A percentile compares a stretch with the other conserved stretches of the same genome.
Evolutionary conservation across 2,797 vertebrate species (phyloP).

Genomic region (Zalophus californianus): DNA sequence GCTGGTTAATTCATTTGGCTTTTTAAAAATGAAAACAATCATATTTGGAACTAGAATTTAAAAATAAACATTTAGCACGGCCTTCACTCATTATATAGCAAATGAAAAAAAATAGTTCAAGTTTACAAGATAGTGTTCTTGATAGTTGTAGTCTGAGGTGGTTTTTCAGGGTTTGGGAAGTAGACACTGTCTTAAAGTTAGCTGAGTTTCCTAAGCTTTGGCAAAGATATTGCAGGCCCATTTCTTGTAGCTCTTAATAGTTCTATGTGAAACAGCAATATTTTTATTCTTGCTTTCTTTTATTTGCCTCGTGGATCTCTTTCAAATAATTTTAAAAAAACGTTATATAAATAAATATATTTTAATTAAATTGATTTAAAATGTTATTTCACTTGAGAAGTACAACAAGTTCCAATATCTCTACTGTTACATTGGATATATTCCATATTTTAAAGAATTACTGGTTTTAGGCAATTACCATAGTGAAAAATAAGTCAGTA

Average conservation of each 20-base stretch:
- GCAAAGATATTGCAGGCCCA: background rate
- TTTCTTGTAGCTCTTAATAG: background rate
- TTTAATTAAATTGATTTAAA: conserved; percentile 59
- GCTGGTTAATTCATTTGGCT: background rate
- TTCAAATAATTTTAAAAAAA: conserved; percentile 40
- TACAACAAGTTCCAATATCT: background rate
- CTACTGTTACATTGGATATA: background rate
- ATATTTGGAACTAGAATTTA: background rate
- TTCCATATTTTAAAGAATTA: background rate
- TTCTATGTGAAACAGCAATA: background rate
- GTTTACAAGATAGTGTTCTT: background rate
- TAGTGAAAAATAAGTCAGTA: conserved; percentile 13
- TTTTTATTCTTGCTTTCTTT: conserved; percentile 14
- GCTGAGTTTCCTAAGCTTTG: background rate
- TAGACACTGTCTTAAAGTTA: background rate
- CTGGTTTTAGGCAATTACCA: background rate
- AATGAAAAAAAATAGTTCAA: background rate
- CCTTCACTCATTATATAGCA: background rate
- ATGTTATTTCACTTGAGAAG: conserved; percentile 22
- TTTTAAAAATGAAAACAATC: conserved; percentile 21
- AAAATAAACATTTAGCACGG: background rate
- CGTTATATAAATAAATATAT: background rate
- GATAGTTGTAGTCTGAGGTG: background rate
- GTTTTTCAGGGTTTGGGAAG: background rate
- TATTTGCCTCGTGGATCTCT: background rate